These are phyloP conservation scores for Pteronotus mesoamericanus DNA, from an alignment of 2,797 vertebrate species.

Conservation along the genomic window DNA sequence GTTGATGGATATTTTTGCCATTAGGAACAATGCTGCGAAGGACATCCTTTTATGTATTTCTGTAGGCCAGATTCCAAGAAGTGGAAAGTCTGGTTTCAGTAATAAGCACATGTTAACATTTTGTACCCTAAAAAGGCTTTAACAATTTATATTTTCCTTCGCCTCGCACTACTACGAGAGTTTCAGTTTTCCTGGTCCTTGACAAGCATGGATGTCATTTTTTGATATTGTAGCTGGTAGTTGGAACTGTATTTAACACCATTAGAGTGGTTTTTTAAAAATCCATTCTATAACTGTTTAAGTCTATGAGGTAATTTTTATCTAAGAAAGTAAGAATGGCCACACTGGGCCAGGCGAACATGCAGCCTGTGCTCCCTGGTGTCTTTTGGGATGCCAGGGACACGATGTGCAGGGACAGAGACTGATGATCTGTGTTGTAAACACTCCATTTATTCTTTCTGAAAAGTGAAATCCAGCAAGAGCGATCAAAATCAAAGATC, in stretches of 20 bases:
- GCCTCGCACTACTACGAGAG: neutral
- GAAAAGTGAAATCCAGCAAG: neutral
- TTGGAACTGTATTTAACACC: neutral
- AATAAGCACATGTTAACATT: neutral
- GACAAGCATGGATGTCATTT: no score
- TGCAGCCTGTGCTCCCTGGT: rapidly evolving
- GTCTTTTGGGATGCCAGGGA: neutral
- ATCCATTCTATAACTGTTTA: neutral
- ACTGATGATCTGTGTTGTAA: neutral
- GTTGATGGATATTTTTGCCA: neutral
- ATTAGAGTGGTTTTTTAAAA: neutral
- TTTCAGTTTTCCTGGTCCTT: neutral
- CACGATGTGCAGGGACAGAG: neutral
- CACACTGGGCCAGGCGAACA: rapidly evolving
- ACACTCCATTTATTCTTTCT: neutral
- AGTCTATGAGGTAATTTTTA: neutral
- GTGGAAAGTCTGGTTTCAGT: neutral
- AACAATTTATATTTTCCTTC: neutral
- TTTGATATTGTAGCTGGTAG: neutral
- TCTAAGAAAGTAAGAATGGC: neutral
- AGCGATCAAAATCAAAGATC: neutral
- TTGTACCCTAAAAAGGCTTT: neutral
- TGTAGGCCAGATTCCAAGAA: neutral
- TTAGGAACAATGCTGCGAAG: neutral
- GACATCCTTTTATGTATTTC: neutral